A percentile compares a stretch with the other conserved stretches of the same genome.
Conservation (phyloP, 2,797 vertebrate genomes). For the Okamejei kenojei region DNA sequence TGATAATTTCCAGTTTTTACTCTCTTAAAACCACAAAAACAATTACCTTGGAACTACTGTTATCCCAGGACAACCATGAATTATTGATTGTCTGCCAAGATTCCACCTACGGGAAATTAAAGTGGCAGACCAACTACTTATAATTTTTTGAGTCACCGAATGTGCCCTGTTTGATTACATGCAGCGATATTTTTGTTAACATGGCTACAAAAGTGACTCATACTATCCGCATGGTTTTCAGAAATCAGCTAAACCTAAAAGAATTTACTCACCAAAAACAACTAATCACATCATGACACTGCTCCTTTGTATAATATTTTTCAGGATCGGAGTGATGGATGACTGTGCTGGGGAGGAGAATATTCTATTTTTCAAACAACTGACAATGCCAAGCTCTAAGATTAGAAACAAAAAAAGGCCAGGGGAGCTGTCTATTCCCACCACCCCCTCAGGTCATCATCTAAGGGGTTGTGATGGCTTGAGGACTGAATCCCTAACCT, state of each 20-base stretch:
- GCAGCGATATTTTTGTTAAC: conserved; percentile 1
- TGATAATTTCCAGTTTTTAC: conserved; percentile 28
- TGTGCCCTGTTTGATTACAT: neutral
- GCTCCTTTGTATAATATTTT: conserved; percentile 10
- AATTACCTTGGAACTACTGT: conserved; percentile 35
- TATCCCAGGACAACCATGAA: conserved; percentile 37
- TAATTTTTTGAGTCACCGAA: conserved; percentile 27
- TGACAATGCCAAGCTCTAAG: conserved; percentile 22
- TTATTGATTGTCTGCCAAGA: conserved; percentile 37
- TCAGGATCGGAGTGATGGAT: neutral
- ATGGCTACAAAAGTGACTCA: neutral
- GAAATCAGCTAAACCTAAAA: neutral
- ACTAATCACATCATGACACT: neutral
- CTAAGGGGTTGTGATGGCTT: neutral
- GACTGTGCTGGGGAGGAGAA: neutral
- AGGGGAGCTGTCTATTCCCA: neutral
- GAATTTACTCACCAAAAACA: neutral
- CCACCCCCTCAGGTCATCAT: neutral
- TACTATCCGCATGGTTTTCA: neutral
- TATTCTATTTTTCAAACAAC: conserved; percentile 7
- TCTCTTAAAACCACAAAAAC: conserved; percentile 28
- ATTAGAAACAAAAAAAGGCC: neutral
- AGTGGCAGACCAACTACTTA: conserved; percentile 34
- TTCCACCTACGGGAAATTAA: conserved; percentile 38
- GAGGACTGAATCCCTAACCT: neutral